Conservation (phyloP, 2,113 vertebrate genomes). For the Spea bombifrons region DNA sequence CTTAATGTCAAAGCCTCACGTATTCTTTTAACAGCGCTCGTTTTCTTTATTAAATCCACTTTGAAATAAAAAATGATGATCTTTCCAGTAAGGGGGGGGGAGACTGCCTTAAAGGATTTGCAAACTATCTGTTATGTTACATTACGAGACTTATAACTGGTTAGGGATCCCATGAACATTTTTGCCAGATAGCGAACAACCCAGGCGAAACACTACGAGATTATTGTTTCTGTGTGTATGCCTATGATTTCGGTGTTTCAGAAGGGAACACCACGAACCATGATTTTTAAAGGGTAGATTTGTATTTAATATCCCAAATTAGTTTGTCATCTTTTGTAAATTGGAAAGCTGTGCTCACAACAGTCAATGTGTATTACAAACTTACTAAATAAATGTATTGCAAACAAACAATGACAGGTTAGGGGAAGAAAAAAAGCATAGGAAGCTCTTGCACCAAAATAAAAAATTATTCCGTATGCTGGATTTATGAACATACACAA, state of each 20-base stretch:
- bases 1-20: conserved; percentile 92
- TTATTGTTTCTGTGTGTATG: conserved; percentile 49
- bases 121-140: conserved; percentile 83
- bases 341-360: too few relatives aligned
- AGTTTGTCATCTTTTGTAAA: too few relatives aligned
- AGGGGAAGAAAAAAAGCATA: too few relatives aligned
- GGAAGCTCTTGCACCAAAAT: too few relatives aligned
- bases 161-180: conserved; percentile 72
- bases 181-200: conserved; percentile 70
- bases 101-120: conserved; percentile 80
- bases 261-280: background rate
- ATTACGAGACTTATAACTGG: conserved; percentile 81
- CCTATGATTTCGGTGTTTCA: background rate
- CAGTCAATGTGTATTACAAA: too few relatives aligned
- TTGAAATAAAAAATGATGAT: conserved; percentile 80
- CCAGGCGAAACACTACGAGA: conserved; percentile 56
- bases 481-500: too few relatives aligned
- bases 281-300: background rate
- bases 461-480: too few relatives aligned
- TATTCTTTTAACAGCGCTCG: conserved; percentile 87
- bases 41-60: conserved; percentile 88
- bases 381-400: too few relatives aligned
- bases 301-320: too few relatives aligned
- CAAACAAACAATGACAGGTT: too few relatives aligned
- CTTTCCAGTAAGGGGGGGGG: conserved; percentile 77